phyloP scores from a whole-genome alignment of 2,113 vertebrate genomes.

The Caranx melampygus region DNA sequence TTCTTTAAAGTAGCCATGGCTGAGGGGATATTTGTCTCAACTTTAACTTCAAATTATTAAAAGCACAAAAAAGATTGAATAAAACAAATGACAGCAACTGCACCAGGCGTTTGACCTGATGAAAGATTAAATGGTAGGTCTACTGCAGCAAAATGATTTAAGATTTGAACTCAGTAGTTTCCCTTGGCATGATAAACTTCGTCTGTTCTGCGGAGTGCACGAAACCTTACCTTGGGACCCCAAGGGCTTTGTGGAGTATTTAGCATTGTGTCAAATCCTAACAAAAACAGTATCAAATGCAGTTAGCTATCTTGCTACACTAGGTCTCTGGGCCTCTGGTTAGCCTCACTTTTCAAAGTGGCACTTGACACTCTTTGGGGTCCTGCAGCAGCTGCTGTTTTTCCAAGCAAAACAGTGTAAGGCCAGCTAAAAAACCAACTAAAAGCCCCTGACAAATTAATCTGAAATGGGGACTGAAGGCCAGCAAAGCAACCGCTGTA shows the following conservation, averaged over 20 bases:
- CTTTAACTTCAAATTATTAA: constrained; percentile 12
- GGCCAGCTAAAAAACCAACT: constrained; percentile 44
- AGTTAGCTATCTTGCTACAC: constrained; percentile 47
- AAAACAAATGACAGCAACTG: neutral
- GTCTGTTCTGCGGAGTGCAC: neutral
- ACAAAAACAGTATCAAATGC: constrained; percentile 64
- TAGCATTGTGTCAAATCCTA: constrained; percentile 62
- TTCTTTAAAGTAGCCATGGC: neutral
- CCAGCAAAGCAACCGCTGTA: constrained; percentile 35
- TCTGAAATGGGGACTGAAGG: constrained; percentile 67
- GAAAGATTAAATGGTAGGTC: constrained; percentile 20
- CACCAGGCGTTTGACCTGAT: constrained; percentile 7
- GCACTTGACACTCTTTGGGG: constrained; percentile 64
- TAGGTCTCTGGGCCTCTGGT: constrained; percentile 63
- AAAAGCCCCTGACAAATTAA: constrained; percentile 73
- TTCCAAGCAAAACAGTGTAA: constrained; percentile 63
- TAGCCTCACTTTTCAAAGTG: constrained; percentile 59
- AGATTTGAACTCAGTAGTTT: constrained; percentile 12
- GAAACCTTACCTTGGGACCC: constrained; percentile 39
- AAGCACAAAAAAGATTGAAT: neutral
- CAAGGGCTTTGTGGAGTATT: constrained; percentile 37
- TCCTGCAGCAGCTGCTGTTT: constrained; percentile 52
- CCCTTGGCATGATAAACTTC: constrained; percentile 1
- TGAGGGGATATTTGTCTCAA: neutral
- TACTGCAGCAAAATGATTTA: neutral